Evolutionary conservation across 2,888 invertebrate species (phyloP).

Genomic region (Chaitophorus viminalis): DNA sequence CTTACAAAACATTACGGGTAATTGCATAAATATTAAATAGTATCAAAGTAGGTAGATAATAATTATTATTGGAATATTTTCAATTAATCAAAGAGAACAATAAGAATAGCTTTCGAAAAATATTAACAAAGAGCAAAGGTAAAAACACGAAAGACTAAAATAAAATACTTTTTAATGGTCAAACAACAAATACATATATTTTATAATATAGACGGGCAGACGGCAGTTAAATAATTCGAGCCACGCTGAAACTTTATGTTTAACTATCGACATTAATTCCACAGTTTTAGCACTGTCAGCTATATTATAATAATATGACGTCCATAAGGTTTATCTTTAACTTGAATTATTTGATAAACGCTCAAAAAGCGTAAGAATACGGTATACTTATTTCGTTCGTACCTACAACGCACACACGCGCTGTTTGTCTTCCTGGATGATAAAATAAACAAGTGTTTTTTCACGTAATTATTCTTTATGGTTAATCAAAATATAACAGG

Average conservation of each 20-base stretch:
- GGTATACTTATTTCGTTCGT: neutral
- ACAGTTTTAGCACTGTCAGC: neutral
- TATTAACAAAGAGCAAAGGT: neutral
- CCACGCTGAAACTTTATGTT: neutral
- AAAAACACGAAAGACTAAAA: neutral
- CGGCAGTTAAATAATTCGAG: neutral
- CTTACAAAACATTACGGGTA: neutral
- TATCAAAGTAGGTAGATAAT: neutral
- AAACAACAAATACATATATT: neutral
- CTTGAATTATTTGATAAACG: slow-evolving; percentile 7
- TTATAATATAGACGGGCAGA: neutral
- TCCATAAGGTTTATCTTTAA: neutral
- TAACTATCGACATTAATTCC: neutral
- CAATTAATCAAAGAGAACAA: neutral
- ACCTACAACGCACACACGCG: neutral
- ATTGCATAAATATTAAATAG: neutral
- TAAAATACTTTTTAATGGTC: neutral
- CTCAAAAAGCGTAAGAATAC: neutral
- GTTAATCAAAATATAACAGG: neutral
- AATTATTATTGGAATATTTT: neutral
- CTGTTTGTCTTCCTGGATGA: neutral
- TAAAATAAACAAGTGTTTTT: neutral
- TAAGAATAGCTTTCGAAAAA: neutral
- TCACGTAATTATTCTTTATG: neutral
- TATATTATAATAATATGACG: neutral